Evolutionary conservation across 2,888 invertebrate genomes (phyloP).

Genomic region (Gastracanthus pulcherrimus): DNA sequence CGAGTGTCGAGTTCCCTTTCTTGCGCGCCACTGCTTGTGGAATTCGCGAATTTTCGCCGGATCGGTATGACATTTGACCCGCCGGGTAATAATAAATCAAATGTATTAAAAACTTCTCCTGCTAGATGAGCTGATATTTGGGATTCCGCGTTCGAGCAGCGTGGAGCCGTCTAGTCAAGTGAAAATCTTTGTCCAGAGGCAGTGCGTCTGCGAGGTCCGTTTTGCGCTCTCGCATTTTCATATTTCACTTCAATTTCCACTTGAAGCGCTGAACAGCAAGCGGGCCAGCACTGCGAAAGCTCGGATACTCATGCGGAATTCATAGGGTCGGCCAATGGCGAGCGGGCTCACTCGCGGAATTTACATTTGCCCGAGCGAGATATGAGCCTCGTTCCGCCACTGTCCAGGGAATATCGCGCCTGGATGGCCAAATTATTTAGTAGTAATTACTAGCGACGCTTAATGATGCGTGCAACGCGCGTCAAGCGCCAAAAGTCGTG

Average conservation of each 20-base stretch:
- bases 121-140: constrained; percentile 15
- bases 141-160: constrained; percentile 50
- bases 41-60: background rate
- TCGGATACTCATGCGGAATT: constrained; percentile 74
- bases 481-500: constrained; percentile 11
- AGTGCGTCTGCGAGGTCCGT: constrained; percentile 31
- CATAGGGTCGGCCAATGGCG: constrained; percentile 68
- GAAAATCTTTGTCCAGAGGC: constrained; percentile 56
- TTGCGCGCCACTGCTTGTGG: background rate
- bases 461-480: constrained; percentile 63
- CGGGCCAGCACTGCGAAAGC: constrained; percentile 66
- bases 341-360: constrained; percentile 61
- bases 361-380: constrained; percentile 66
- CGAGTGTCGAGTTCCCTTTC: constrained; percentile 27
- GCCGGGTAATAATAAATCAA: constrained; percentile 20
- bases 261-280: constrained; percentile 69
- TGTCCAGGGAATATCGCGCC: constrained; percentile 45
- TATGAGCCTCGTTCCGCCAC: constrained; percentile 50
- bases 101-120: too few relatives aligned
- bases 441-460: constrained; percentile 71
- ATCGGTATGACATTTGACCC: background rate
- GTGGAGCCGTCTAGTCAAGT: constrained; percentile 1
- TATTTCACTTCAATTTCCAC: constrained; percentile 75
- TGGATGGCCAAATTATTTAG: constrained; percentile 72
- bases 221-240: constrained; percentile 67